Evolutionary conservation across 2,797 vertebrate genomes (phyloP).

Genomic region (Pelodytes ibericus): DNA sequence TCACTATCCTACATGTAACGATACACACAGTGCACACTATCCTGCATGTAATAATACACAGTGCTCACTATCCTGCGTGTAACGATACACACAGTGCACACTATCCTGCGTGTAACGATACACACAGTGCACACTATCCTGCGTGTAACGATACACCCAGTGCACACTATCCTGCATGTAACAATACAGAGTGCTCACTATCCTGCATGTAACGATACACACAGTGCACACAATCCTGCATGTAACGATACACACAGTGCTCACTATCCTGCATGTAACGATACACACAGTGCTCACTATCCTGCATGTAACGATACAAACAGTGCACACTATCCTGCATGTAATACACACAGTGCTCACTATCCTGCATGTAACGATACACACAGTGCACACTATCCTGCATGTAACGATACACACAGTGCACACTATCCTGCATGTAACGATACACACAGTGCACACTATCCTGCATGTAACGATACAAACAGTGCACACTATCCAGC

Average conservation of each 20-base stretch:
- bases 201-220: background rate
- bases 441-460: no score
- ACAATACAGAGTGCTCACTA: background rate
- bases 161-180: background rate
- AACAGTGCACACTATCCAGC: no score
- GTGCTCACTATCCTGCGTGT: background rate
- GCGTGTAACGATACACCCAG: background rate
- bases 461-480: no score
- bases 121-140: background rate
- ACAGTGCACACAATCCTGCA: background rate
- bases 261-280: background rate
- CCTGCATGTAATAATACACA: background rate
- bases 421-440: no score
- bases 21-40: background rate
- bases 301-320: background rate
- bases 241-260: background rate
- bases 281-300: background rate
- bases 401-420: background rate
- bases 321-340: background rate
- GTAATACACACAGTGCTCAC: background rate
- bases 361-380: background rate
- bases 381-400: background rate
- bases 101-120: background rate
- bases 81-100: background rate
- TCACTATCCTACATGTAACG: background rate